phyloP scores from a whole-genome alignment of 2,113 vertebrate species.

The Diadophis punctatus region DNA sequence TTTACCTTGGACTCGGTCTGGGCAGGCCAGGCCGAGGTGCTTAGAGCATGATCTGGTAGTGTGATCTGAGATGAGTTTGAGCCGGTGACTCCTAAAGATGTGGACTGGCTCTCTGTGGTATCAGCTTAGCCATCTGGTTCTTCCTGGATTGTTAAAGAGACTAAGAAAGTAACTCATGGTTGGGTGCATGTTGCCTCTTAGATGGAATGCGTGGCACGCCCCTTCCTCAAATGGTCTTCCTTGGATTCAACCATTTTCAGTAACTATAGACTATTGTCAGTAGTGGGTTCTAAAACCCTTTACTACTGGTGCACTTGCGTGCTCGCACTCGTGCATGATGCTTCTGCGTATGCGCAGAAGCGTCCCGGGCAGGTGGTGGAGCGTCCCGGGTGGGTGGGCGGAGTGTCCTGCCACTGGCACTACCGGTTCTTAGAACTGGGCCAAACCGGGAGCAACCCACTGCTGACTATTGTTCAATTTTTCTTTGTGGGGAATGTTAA shows the following conservation, averaged over 20 bases:
- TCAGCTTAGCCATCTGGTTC: background rate
- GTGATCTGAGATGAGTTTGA: background rate
- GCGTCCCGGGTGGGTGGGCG: too few relatives aligned
- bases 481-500: background rate
- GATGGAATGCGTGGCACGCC: background rate
- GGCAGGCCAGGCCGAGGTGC: background rate
- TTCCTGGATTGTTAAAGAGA: background rate
- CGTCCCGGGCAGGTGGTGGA: too few relatives aligned
- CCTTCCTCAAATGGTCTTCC: background rate
- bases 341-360: too few relatives aligned
- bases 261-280: background rate
- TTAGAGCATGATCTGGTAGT: background rate
- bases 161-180: background rate
- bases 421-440: too few relatives aligned
- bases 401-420: too few relatives aligned
- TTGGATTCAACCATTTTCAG: background rate
- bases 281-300: too few relatives aligned
- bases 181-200: background rate
- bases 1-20: background rate
- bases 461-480: too few relatives aligned
- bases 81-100: background rate
- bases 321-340: too few relatives aligned
- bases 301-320: too few relatives aligned
- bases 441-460: too few relatives aligned
- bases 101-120: background rate